Evolutionary conservation across 1,140 invertebrate genomes (phyloP).

Genomic region (Cepaea nemoralis): DNA sequence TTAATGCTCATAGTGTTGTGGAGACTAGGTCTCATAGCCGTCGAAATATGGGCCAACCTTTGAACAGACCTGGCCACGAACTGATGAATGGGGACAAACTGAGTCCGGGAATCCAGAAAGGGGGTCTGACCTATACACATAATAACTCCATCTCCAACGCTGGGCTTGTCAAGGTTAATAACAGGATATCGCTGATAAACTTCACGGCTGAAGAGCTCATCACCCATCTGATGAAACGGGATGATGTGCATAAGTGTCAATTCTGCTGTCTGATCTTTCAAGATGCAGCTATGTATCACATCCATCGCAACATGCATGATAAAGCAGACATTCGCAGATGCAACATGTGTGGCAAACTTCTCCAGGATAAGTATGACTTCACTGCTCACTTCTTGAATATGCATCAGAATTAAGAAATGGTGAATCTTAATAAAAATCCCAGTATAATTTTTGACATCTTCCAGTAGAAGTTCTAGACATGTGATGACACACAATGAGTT

Average conservation of each 20-base stretch:
- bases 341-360: conserved; percentile 58
- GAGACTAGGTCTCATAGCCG: conserved; percentile 24
- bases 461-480: no score
- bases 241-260: conserved; percentile 57
- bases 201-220: conserved; percentile 58
- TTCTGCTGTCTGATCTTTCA: conserved; percentile 62
- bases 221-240: conserved; percentile 55
- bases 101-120: neutral
- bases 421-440: no score
- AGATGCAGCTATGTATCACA: conserved; percentile 63
- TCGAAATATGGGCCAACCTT: neutral
- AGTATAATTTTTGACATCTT: no score
- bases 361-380: conserved; percentile 60
- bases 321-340: conserved; percentile 57
- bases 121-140: conserved; percentile 10
- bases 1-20: neutral
- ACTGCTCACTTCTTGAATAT: conserved; percentile 59
- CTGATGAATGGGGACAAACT: conserved; percentile 15
- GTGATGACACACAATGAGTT: no score
- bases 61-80: neutral
- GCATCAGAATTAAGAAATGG: conserved; percentile 45
- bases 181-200: conserved; percentile 54
- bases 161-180: conserved; percentile 37
- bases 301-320: conserved; percentile 63
- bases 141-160: neutral